Conservation (phyloP, 2,888 invertebrate species). For the Diaperis boleti region DNA sequence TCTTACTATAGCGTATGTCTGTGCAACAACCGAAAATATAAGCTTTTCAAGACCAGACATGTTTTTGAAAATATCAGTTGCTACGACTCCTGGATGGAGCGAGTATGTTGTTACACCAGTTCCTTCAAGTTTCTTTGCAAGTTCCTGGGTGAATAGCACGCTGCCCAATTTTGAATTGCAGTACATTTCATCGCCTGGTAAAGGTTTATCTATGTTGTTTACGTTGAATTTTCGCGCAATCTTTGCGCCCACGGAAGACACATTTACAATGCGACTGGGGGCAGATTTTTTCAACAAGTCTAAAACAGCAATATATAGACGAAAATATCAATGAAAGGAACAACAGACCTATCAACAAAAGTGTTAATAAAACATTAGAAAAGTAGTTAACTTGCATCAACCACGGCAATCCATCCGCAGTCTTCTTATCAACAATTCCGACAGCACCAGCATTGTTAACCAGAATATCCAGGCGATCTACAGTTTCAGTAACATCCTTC, state of each 20-base stretch:
- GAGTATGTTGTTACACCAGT: conserved; percentile 18
- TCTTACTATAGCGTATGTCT: too few relatives aligned
- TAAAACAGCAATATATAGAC: not conserved
- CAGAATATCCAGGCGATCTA: conserved; percentile 72
- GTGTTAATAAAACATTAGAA: conserved; percentile 15
- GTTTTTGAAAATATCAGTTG: conserved; percentile 31
- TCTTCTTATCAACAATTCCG: not conserved
- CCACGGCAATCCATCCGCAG: conserved; percentile 8
- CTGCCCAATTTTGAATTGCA: conserved; percentile 27
- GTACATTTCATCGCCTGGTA: conserved; percentile 1
- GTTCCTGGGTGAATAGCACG: conserved; percentile 24
- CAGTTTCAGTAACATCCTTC: conserved; percentile 69
- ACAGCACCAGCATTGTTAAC: conserved; percentile 74
- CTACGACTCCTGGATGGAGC: conserved; percentile 23
- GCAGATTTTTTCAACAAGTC: conserved; percentile 18
- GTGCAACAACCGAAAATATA: too few relatives aligned
- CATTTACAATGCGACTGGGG: conserved; percentile 14
- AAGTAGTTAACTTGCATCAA: conserved; percentile 30
- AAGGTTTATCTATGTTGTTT: conserved; percentile 1
- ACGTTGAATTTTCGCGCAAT: not conserved
- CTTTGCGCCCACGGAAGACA: conserved; percentile 25
- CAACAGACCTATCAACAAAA: conserved; percentile 8
- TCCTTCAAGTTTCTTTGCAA: conserved; percentile 21
- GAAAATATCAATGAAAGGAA: not conserved
- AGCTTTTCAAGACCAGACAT: too few relatives aligned